phyloP scores from a whole-genome alignment of 2,797 vertebrate species.

The Lagorchestes hirsutus region DNA sequence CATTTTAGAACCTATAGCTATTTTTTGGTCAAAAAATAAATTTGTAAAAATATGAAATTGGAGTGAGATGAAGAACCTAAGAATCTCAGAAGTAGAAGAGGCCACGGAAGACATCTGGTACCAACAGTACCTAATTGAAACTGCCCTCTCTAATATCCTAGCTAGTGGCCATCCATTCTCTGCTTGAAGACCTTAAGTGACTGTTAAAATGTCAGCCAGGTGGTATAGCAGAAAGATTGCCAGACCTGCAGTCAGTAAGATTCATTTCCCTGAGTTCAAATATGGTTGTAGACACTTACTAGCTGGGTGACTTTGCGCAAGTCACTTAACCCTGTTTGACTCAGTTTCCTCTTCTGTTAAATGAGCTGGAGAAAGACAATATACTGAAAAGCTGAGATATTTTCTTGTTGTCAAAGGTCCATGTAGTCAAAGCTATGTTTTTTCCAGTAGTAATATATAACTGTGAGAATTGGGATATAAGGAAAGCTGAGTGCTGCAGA shows the following conservation, averaged over 20 bases:
- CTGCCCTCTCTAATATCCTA: background rate
- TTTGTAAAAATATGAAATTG: constrained; percentile 2
- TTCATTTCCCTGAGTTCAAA: background rate
- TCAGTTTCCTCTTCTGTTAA: background rate
- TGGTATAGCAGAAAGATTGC: background rate
- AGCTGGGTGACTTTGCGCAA: background rate
- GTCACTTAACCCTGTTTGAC: background rate
- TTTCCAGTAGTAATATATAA: background rate
- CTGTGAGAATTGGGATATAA: background rate
- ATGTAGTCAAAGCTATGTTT: background rate
- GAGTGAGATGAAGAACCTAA: background rate
- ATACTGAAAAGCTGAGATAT: background rate
- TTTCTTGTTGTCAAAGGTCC: background rate
- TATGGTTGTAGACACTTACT: background rate
- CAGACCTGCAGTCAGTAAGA: background rate
- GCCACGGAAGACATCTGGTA: background rate
- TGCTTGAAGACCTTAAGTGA: background rate
- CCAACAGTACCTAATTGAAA: background rate
- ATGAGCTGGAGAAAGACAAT: background rate
- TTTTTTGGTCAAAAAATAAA: constrained; percentile 56
- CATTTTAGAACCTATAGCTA: constrained; percentile 47
- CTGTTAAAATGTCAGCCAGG: background rate
- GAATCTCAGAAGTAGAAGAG: background rate
- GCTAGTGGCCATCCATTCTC: background rate
- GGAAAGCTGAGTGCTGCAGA: background rate